phyloP scores from a whole-genome alignment of 2,888 invertebrate species.

The Poecilus cupreus region DNA sequence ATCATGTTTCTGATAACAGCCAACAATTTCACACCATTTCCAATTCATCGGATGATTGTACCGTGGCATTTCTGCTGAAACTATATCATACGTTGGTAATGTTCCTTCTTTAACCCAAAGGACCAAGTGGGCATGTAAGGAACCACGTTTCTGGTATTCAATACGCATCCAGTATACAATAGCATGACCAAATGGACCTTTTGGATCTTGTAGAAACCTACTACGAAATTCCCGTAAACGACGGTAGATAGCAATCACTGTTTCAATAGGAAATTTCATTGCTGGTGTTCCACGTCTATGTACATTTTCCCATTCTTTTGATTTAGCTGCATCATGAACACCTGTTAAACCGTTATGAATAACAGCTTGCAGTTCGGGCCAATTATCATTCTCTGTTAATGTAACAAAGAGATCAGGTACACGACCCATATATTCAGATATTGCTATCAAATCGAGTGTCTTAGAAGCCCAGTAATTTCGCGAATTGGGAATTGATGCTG shows the following conservation, averaged over 20 bases:
- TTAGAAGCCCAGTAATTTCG: constrained; percentile 2
- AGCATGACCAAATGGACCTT: neutral
- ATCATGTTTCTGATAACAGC: neutral
- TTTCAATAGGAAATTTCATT: neutral
- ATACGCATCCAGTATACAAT: neutral
- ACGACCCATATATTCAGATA: constrained; percentile 7
- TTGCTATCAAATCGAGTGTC: constrained; percentile 43
- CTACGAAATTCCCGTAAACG: neutral
- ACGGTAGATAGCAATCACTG: too few species aligned
- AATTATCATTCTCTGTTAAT: neutral
- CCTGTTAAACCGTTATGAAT: neutral
- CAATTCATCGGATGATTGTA: neutral
- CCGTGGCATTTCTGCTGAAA: constrained; percentile 9
- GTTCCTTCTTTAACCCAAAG: too few species aligned
- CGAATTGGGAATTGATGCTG: neutral
- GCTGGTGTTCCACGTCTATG: neutral
- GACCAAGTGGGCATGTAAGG: neutral
- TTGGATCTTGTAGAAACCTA: neutral
- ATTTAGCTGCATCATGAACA: neutral
- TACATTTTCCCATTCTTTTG: neutral
- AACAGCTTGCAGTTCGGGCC: neutral
- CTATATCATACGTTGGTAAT: too few species aligned
- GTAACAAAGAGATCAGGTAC: neutral
- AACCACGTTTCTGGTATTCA: constrained; percentile 19
- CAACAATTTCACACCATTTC: neutral